Conservation (phyloP, 2,113 vertebrate genomes). For the Calypte anna region DNA sequence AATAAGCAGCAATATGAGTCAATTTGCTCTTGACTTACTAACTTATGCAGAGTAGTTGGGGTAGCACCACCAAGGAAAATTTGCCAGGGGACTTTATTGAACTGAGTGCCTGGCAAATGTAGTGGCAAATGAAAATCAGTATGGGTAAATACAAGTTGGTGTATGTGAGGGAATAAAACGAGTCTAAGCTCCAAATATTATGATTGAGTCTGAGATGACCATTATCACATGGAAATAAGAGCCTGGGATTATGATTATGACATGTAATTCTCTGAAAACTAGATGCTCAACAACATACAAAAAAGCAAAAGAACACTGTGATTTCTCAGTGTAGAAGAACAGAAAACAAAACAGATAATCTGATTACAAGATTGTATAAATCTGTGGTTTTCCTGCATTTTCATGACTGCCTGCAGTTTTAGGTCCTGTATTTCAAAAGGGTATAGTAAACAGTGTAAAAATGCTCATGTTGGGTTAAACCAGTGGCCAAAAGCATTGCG, state of each 20-base stretch:
- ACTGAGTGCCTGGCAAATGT: background rate
- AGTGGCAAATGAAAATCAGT: background rate
- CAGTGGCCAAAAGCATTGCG: background rate
- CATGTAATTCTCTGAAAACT: background rate
- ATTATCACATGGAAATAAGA: background rate
- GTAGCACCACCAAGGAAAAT: background rate
- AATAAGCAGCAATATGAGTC: background rate
- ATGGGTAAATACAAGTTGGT: background rate
- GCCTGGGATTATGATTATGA: background rate
- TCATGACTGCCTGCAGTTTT: background rate
- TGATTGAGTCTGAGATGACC: background rate
- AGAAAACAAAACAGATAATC: background rate
- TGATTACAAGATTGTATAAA: background rate
- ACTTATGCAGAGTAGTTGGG: background rate
- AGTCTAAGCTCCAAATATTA: background rate
- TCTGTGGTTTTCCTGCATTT: background rate
- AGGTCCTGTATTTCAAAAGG: background rate
- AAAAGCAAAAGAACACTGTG: background rate
- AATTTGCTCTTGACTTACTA: background rate
- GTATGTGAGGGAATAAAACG: too few species aligned
- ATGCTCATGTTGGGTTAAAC: background rate
- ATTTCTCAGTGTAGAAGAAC: background rate
- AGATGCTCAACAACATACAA: background rate
- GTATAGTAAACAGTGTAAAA: background rate
- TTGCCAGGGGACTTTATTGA: background rate